These are phyloP conservation scores for Synodontis membranacea DNA, from an alignment of 2,113 vertebrate species.

Conservation along the genomic window DNA sequence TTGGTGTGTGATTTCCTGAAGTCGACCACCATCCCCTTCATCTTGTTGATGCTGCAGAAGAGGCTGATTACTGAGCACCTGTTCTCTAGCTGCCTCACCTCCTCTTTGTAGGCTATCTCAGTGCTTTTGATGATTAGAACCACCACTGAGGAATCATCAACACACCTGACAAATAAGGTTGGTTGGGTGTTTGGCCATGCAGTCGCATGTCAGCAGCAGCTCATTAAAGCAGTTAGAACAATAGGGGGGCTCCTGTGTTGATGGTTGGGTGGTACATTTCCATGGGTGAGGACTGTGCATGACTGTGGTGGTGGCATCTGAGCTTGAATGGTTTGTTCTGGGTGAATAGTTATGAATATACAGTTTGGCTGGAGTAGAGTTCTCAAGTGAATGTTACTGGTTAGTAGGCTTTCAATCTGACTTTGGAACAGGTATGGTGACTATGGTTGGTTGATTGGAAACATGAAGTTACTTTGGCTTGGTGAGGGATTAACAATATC, in stretches of 20 bases:
- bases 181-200: background rate
- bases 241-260: background rate
- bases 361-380: background rate
- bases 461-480: background rate
- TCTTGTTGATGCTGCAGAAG: background rate
- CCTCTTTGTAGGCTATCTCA: too few relatives aligned
- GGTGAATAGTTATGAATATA: background rate
- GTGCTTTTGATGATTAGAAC: background rate
- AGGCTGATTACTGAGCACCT: background rate
- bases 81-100: background rate
- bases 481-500: background rate
- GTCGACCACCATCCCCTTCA: background rate
- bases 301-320: background rate
- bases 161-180: background rate
- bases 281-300: background rate
- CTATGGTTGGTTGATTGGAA: background rate
- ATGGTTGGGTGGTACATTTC: background rate
- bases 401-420: background rate
- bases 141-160: background rate
- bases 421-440: background rate
- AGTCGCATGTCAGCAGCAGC: background rate
- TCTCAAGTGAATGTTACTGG: background rate
- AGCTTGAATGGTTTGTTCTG: background rate
- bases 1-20: background rate
- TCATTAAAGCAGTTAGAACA: background rate